These are phyloP conservation scores for Sebastes variabilis DNA, from an alignment of 2,797 vertebrate genomes.

Conservation along the genomic window DNA sequence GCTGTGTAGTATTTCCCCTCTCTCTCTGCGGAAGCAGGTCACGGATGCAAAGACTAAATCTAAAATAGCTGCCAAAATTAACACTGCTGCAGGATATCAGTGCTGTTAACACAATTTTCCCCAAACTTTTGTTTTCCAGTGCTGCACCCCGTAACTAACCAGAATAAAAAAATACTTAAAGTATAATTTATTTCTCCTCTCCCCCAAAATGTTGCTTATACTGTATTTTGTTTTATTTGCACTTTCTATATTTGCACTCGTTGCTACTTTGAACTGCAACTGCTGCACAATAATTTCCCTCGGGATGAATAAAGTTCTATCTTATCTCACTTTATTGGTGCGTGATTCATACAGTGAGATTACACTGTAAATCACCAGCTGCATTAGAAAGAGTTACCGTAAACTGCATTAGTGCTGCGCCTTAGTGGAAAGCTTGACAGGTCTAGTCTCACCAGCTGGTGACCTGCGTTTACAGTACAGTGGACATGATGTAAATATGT, in stretches of 20 bases:
- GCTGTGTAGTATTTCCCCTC: neutral
- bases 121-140: neutral
- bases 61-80: too few species aligned
- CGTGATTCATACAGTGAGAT: neutral
- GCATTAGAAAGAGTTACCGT: neutral
- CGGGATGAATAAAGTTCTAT: neutral
- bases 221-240: neutral
- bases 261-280: neutral
- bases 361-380: neutral
- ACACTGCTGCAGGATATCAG: neutral
- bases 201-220: neutral
- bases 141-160: neutral
- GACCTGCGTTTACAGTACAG: neutral
- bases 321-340: neutral
- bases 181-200: neutral
- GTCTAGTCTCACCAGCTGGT: neutral
- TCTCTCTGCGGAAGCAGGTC: neutral
- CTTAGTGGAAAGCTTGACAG: neutral
- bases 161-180: neutral
- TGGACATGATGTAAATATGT: neutral
- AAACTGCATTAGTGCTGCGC: neutral
- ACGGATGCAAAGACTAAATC: too few species aligned
- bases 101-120: neutral
- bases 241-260: neutral
- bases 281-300: neutral